phyloP scores from a whole-genome alignment of 2,113 vertebrate genomes.

The Mobula hypostoma region DNA sequence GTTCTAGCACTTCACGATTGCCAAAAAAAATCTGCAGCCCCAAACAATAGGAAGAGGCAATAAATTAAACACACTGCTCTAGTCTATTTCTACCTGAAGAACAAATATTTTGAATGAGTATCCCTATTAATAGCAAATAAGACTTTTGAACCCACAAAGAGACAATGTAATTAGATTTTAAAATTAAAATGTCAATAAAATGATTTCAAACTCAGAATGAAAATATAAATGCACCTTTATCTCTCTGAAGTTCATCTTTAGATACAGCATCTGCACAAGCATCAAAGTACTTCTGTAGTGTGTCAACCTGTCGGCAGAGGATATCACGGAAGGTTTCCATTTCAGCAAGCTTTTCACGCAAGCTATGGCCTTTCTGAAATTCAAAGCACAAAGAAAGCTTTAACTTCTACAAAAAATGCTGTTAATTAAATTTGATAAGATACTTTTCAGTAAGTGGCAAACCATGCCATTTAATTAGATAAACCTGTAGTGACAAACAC shows the following conservation, averaged over 20 bases:
- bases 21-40: background rate
- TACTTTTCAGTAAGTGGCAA: background rate
- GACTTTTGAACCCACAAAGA: background rate
- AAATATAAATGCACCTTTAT: conserved; percentile 68
- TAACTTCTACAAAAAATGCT: background rate
- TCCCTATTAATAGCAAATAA: too few species aligned
- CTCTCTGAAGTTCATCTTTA: conserved; percentile 88
- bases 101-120: background rate
- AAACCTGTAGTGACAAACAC: background rate
- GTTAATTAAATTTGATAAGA: background rate
- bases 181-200: conserved; percentile 1
- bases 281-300: conserved; percentile 73
- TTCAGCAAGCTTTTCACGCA: conserved; percentile 92
- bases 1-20: background rate
- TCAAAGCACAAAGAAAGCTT: conserved; percentile 14
- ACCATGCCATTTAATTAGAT: background rate
- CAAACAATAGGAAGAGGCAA: background rate
- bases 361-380: conserved; percentile 87
- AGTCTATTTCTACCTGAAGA: background rate
- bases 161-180: background rate
- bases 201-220: background rate
- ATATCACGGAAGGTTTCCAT: conserved; percentile 99
- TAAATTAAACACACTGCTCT: background rate
- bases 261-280: conserved; percentile 79
- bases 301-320: conserved; percentile 72